Base-by-base conservation (phyloP, 2,113 vertebrate species). In the Litocranius walleri region DNA sequence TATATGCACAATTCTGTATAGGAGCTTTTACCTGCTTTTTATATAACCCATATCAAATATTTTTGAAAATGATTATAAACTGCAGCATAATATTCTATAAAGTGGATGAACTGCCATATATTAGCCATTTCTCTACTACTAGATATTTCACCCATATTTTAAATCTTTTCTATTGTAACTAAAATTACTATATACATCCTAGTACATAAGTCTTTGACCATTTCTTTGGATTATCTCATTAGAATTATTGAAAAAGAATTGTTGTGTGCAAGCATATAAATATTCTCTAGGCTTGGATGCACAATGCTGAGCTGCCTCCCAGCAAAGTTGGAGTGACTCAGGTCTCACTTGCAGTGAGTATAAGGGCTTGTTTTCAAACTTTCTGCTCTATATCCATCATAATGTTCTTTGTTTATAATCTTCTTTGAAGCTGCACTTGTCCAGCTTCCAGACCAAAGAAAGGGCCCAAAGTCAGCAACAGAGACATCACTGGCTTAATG, bases 191-290 rank as follows among this genome's bases (percentile, higher is more conserved):
- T 82, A 92, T 88, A 64, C n/a, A 62, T 74, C 4, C 59, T 67
- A 93, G 36, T 43, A 43, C 54, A 74, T 84, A 95, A 94, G 77
- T 84, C 29, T 91, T 95, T 84, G 74, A 88, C 74, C 88, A 88
- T 92, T 96, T 95, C 71, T 62, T 93, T 59, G n/a, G 25, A 62
- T 94, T 92, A 87, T 81, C 86, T 87, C 64, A 84, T 87, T 83
- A 84, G 64, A 95, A 88, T 96, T 95, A 87, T 56, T 91, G 25
- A 52, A 96, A 88, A 71, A 81, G 25, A 98, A 96, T 95, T 88
- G 88, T 84, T 61, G 64, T 8, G 4, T 82, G 48, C 19, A 52
- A 90, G 56, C 23, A 3, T 77, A 13, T 88, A 90, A 97, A 92
- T 97, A 56, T 80, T 95, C 91, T 81, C 67, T 62, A 92, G 21